Evolutionary conservation across 1,140 invertebrate genomes (phyloP).

Genomic region (Neoseiulus cucumeris): DNA sequence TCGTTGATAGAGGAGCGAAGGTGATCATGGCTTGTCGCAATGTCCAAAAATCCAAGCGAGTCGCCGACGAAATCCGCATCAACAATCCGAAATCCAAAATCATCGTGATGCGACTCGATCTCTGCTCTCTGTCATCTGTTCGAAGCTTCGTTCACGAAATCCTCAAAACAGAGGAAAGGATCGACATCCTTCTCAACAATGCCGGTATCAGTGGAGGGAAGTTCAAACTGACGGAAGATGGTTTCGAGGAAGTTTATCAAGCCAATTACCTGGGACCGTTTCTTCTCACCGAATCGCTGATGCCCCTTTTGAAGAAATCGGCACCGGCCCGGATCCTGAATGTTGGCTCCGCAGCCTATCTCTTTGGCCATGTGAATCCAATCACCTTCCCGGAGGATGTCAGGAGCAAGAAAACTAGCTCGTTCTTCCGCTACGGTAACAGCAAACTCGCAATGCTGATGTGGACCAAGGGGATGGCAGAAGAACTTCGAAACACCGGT

Average conservation of each 20-base stretch:
- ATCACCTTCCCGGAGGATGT: background rate
- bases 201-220: constrained; percentile 35
- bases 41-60: background rate
- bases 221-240: constrained; percentile 20
- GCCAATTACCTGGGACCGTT: constrained; percentile 22
- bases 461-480: constrained; percentile 60
- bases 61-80: background rate
- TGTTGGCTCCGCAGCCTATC: constrained; percentile 47
- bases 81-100: constrained; percentile 27
- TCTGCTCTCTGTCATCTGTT: constrained; percentile 48
- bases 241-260: constrained; percentile 19
- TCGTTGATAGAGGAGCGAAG: background rate
- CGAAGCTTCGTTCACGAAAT: constrained; percentile 43
- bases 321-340: constrained; percentile 49
- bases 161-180: constrained; percentile 33
- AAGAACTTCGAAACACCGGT: constrained; percentile 48
- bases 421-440: constrained; percentile 41
- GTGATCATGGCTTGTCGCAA: background rate
- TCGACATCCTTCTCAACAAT: constrained; percentile 75
- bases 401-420: background rate
- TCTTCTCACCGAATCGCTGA: constrained; percentile 18
- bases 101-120: constrained; percentile 42
- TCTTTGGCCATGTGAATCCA: background rate
- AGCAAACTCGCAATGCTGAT: constrained; percentile 74
- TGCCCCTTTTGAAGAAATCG: constrained; percentile 22